Evolutionary conservation across 1,140 invertebrate species (phyloP).

Genomic region (Drosophila prosaltans): DNA sequence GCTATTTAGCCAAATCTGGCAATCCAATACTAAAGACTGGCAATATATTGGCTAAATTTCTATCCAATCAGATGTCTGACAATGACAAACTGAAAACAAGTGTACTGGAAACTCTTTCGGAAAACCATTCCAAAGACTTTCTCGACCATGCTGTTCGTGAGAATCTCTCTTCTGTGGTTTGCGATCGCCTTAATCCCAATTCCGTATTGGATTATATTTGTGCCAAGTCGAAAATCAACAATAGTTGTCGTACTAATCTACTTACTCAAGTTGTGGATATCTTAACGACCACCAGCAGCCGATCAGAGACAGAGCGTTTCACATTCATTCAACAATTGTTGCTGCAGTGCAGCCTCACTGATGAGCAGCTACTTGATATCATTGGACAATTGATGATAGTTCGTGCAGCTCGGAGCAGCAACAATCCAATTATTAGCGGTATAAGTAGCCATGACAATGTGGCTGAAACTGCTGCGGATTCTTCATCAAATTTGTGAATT

Average conservation of each 20-base stretch:
- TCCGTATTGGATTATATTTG: constrained; percentile 80
- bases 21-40: constrained; percentile 46
- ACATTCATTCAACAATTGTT: constrained; percentile 62
- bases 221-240: constrained; percentile 80
- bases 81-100: constrained; percentile 70
- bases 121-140: constrained; percentile 82
- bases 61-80: constrained; percentile 68
- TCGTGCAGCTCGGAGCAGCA: constrained; percentile 35
- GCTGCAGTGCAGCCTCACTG: constrained; percentile 45
- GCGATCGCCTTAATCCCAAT: constrained; percentile 77
- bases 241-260: constrained; percentile 61
- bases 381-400: constrained; percentile 60
- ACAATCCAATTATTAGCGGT: constrained; percentile 10
- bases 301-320: constrained; percentile 59
- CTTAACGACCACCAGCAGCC: constrained; percentile 48
- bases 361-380: constrained; percentile 71
- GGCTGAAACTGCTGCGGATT: constrained; percentile 76
- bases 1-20: constrained; percentile 54
- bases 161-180: constrained; percentile 79
- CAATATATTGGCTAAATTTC: constrained; percentile 58
- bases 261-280: constrained; percentile 66
- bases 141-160: constrained; percentile 80
- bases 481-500: constrained; percentile 72
- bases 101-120: constrained; percentile 78
- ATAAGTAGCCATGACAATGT: constrained; percentile 48